Evolutionary conservation across 2,113 vertebrate genomes (phyloP), one percentile per base, ranked within the genome.

Genomic region (Gymnobelideus leadbeateri): DNA sequence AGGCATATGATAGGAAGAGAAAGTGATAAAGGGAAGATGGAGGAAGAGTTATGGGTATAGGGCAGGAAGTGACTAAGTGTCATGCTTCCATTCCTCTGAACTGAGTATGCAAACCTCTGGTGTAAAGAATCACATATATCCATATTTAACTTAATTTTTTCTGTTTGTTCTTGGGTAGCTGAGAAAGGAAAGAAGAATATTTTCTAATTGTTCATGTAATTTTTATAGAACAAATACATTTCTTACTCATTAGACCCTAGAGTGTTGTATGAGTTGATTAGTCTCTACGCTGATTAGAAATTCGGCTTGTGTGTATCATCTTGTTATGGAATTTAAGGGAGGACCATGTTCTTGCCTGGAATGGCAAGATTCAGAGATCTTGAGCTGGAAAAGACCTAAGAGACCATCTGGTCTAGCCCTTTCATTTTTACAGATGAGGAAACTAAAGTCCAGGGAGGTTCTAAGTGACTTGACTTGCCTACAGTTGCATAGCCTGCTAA

Each of bases 121-220:
- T 24, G 37, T 68, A n/a, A 37, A 52, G 77, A 53, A 1, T 0
- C 46, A 77, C 46, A 61, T 52, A 93, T 61, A 54, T 47, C 89
- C 37, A 43, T 68, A 46, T 91, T 91, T 52, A 68, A 26, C 26
- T 52, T 53, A 31, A 43, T 21, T 26, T 46, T 0, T 3, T 23
- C n/a, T 47, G 93, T 91, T 91, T 43, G 12, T 89, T 51, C 28
- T 94, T 55, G 51, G 53, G 47, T 94, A 43, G 91, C 61, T 95
- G 46, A 28, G 54, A 49, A 90, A 89, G 53, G 77, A 61, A 93
- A 89, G 8, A 92, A 93, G 94, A 95, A 23, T 90, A 3, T 61
- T 51, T n/a, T 54, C 21, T 37, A 3, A 92, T 94, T 49, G 89
- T 92, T 96, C 55, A 16, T 21, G 16, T 91, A 57, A 92, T 51